A percentile compares a stretch with the other conserved stretches of the same genome.
Conservation (phyloP, 2,113 vertebrate genomes). For the Aleadryas rufinucha region DNA sequence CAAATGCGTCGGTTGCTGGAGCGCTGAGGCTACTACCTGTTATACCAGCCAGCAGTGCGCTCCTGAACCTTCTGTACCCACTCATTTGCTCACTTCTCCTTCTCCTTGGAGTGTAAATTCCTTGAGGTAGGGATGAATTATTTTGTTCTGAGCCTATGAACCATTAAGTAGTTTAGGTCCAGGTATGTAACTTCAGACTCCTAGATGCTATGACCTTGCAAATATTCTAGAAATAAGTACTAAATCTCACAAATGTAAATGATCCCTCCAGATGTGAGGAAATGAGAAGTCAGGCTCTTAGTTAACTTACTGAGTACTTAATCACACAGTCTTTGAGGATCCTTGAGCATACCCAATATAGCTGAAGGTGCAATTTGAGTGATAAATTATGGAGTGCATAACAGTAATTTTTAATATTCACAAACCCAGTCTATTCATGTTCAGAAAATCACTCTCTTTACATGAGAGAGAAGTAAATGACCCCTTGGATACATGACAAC, state of each 20-base stretch:
- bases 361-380: constrained; percentile 30
- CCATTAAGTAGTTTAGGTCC: not conserved
- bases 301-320: constrained; percentile 34
- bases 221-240: constrained; percentile 22
- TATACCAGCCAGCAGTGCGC: not conserved
- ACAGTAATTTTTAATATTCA: constrained; percentile 42
- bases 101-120: not conserved
- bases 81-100: not conserved
- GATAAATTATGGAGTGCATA: constrained; percentile 12
- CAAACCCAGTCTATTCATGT: constrained; percentile 11
- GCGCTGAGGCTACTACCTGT: not conserved
- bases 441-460: constrained; percentile 42
- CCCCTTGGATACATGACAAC: constrained; percentile 12
- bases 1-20: not conserved
- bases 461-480: constrained; percentile 23
- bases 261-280: constrained; percentile 8
- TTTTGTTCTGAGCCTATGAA: not conserved
- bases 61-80: not conserved
- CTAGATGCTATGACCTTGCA: not conserved
- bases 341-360: not conserved
- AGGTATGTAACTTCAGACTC: not conserved
- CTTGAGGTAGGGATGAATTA: not conserved
- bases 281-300: not conserved
- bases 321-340: constrained; percentile 15
- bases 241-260: constrained; percentile 14